Evolutionary conservation across 1,140 invertebrate genomes (phyloP).

Genomic region (Drosophila setifemur): DNA sequence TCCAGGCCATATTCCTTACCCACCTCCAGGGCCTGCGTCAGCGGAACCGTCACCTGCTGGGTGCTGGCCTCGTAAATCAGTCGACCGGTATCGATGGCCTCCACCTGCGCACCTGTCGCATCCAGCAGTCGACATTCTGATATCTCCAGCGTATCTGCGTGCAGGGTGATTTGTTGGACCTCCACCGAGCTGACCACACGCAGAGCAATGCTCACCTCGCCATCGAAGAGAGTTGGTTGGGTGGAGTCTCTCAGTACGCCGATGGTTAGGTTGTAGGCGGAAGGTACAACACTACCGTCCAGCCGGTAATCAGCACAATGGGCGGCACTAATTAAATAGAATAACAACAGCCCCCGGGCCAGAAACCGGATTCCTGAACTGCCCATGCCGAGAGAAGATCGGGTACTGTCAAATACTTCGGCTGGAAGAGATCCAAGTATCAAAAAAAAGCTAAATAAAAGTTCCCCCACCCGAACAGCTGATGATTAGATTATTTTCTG

Average conservation of each 20-base stretch:
- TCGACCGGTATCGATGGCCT: constrained; percentile 14
- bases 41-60: constrained; percentile 48
- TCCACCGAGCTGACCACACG: constrained; percentile 37
- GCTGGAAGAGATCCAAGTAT: background rate
- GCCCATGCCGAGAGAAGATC: constrained; percentile 35
- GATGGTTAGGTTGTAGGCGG: constrained; percentile 86
- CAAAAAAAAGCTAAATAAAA: constrained; percentile 20
- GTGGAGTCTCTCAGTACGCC: constrained; percentile 82
- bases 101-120: constrained; percentile 4
- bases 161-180: constrained; percentile 85
- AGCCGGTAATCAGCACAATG: constrained; percentile 53
- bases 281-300: constrained; percentile 81
- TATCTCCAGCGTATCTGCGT: constrained; percentile 83
- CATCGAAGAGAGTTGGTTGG: constrained; percentile 83
- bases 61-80: constrained; percentile 40
- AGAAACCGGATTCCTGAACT: background rate
- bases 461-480: constrained; percentile 22
- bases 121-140: constrained; percentile 21
- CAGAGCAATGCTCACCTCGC: constrained; percentile 84
- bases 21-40: constrained; percentile 12
- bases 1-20: constrained; percentile 31
- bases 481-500: constrained; percentile 41
- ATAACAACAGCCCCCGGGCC: constrained; percentile 10
- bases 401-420: too few relatives aligned
- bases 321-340: constrained; percentile 4